Base-by-base conservation (phyloP, 2,888 invertebrate species). In the Cotesia congregata region DNA sequence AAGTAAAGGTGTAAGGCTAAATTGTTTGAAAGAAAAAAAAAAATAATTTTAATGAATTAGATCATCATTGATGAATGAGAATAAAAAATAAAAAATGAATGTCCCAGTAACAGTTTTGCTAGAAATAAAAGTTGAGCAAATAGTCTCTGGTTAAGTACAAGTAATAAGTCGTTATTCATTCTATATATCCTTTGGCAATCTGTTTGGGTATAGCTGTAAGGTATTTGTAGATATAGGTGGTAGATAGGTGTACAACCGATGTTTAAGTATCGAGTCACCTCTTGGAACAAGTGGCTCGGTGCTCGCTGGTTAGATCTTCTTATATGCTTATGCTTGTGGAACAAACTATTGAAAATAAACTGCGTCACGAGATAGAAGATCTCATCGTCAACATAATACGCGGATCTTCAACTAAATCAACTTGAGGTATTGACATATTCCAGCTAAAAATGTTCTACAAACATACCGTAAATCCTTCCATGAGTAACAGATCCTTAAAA, bases 261-360 rank as follows among this genome's bases (percentile, higher is more conserved):
- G 78, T 81, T 81, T 81, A 76, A 81, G 80, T 76, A 75, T 74
- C 74, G 69, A 78, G 80, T 80, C 81, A 75, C 75, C 79, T 73
- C 69, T 75, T 62, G 6, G 7, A 50, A 17, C 20, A 62, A 62
- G 62, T 62, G 62, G 62, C 62, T 62, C 62, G 20, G 15, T 50
- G 30, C 30, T 30, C 3, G 30, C 30, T 30, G 30, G 30, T 30
- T 30, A 30, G 30, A 30, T 30, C 30, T 30, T 30, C 30, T 30
- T 30, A 30, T 3, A 30, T 30, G 30, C 30, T 30, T 30, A 30
- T 30, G 3, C 30, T 30, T 30, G 3, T 30, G 30, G 30, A 30
- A 30, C 30, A 30, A 30, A 30, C 17, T 17, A 17, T 17, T 17
- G 17, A 17, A 41, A 9, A 41, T 6, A 41, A 41, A 41, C 50